Percentiles rank a stretch among this genome's conserved stretches.
Conservation (phyloP, 2,113 vertebrate species). For the Corydoras sp. region DNA sequence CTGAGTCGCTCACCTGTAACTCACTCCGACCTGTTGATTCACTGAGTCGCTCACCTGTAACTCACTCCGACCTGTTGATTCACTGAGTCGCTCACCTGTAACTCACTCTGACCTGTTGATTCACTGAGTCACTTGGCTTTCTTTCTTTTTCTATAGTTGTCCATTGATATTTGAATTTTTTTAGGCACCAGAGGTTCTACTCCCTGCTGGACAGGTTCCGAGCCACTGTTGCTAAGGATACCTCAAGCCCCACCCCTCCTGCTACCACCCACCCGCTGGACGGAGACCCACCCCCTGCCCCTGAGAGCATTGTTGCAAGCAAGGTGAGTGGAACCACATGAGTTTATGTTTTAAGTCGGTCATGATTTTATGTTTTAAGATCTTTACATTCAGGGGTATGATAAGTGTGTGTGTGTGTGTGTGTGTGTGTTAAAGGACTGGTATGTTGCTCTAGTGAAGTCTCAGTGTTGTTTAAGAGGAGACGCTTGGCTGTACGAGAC, state of each 20-base stretch:
- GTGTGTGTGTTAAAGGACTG: slow-evolving; percentile 71
- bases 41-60: too few species aligned
- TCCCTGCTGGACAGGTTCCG: slow-evolving; percentile 96
- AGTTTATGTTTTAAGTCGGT: too few species aligned
- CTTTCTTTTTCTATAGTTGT: neutral
- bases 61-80: too few species aligned
- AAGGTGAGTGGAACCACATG: slow-evolving; percentile 65
- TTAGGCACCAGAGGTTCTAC: slow-evolving; percentile 93
- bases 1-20: too few species aligned
- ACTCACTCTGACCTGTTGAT: too few species aligned
- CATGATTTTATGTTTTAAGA: too few species aligned
- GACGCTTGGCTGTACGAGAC: slow-evolving; percentile 83
- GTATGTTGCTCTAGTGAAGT: slow-evolving; percentile 85
- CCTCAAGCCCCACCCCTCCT: slow-evolving; percentile 72
- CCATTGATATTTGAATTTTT: slow-evolving; percentile 4
- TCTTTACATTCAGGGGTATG: neutral
- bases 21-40: too few species aligned
- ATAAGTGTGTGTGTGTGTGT: slow-evolving; percentile 4
- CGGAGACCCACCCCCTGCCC: slow-evolving; percentile 73
- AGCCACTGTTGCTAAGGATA: slow-evolving; percentile 76
- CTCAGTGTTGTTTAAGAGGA: slow-evolving; percentile 80
- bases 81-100: too few species aligned
- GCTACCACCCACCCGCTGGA: slow-evolving; percentile 87
- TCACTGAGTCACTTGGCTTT: too few species aligned
- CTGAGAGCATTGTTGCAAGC: slow-evolving; percentile 76